These are phyloP conservation scores for Tiliqua scincoides DNA, from an alignment of 2,113 vertebrate species.

Conservation along the genomic window DNA sequence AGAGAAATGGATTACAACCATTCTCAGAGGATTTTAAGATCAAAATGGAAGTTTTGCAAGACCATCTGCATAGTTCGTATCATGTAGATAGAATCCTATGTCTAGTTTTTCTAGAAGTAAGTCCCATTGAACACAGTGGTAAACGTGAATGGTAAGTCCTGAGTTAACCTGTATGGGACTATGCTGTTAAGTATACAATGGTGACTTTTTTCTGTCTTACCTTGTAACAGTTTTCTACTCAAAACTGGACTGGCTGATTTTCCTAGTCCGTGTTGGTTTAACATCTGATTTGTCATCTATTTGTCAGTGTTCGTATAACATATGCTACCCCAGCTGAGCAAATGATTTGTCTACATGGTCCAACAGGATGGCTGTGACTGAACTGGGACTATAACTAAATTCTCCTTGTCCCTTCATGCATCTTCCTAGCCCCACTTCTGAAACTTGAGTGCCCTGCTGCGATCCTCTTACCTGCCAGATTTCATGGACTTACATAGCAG, in stretches of 20 bases:
- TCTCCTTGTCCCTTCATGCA: not conserved
- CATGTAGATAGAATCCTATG: no score
- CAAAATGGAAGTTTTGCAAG: not conserved
- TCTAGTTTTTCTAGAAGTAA: no score
- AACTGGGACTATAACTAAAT: not conserved
- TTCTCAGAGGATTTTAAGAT: not conserved
- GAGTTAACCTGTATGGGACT: no score
- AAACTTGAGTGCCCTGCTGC: not conserved
- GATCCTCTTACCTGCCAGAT: not conserved
- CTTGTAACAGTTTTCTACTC: not conserved
- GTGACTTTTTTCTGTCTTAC: not conserved
- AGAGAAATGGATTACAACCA: not conserved
- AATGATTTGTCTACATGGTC: not conserved
- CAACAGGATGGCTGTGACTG: not conserved
- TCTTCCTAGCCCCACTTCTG: slow-evolving; percentile 5
- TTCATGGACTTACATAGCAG: not conserved
- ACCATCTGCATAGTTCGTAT: not conserved
- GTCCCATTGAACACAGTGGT: no score
- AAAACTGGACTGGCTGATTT: not conserved
- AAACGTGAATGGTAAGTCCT: no score
- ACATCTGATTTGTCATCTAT: not conserved
- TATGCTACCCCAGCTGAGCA: not conserved
- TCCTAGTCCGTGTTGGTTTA: not conserved
- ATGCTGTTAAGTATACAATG: not conserved
- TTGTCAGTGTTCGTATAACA: not conserved